Evolutionary conservation across 2,888 invertebrate genomes (phyloP), one percentile per base, ranked within the genome.

Genomic region (Zygothrica quintamaculata): DNA sequence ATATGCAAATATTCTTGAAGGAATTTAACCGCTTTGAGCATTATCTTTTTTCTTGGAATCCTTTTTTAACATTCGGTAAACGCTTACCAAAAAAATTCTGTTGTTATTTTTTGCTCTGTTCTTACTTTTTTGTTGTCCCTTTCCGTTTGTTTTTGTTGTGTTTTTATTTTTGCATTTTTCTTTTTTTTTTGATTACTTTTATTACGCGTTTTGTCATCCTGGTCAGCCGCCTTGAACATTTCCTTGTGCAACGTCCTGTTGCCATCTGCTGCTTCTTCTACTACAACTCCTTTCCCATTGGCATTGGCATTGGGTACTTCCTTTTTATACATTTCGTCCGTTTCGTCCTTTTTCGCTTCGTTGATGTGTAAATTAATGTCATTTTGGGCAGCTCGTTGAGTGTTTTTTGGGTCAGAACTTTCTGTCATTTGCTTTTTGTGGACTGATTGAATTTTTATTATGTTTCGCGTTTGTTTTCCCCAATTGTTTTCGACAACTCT

Each of bases 301-400:
- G n/a, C 18, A 8, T n/a, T n/a, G 18, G 18, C 18, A 3, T 12
- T 11, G 3, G 8, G n/a, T n/a, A n/a, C 9, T 18, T 11, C 43
- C n/a, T 2, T 39, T n/a, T n/a, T n/a, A n/a, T n/a, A n/a, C n/a
- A n/a, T n/a, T n/a, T n/a, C 22, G 13, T 48, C 26, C 26, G 34
- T 40, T 37, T 39, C 29, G 36, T 16, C 51, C 40, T 34, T 65
- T 65, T 58, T 53, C 62, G 82, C 87, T 75, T 78, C 86, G 82
- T 60, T 82, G 82, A 82, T 82, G 82, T 87, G 82, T 82, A 82
- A 82, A 82, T 87, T 82, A 85, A 85, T 87, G 88, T 82, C 82
- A 78, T 78, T 87, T 80, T 59, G 70, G 67, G 68, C 77, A 47
- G 48, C 61, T 65, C 53, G 68, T 59, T 57, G 84, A 86, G 79